Conservation (phyloP, 2,797 vertebrate species). For the Lutjanus argentimaculatus region DNA sequence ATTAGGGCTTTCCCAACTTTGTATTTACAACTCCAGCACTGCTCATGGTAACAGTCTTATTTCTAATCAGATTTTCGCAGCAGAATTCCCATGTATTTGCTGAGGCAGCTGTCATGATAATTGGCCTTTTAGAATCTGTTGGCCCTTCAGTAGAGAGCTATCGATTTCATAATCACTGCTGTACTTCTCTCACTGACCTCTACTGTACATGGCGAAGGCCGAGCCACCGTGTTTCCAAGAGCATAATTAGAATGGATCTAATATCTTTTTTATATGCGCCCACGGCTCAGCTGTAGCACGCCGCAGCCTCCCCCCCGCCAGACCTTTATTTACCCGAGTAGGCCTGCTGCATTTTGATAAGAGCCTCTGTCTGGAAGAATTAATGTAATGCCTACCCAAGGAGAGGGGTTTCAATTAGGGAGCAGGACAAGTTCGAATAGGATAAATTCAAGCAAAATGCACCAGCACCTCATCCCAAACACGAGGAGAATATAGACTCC, state of each 20-base stretch:
- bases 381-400: slow-evolving; percentile 81
- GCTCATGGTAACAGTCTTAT: neutral
- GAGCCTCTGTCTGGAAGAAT: slow-evolving; percentile 86
- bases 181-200: slow-evolving; percentile 60
- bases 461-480: slow-evolving; percentile 24
- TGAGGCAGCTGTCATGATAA: slow-evolving; percentile 54
- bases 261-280: slow-evolving; percentile 65
- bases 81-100: slow-evolving; percentile 19
- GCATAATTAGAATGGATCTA: slow-evolving; percentile 66
- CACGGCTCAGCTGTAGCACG: slow-evolving; percentile 59
- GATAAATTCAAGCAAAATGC: slow-evolving; percentile 63
- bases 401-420: slow-evolving; percentile 81
- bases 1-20: neutral
- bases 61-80: slow-evolving; percentile 13
- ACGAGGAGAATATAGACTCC: slow-evolving; percentile 45
- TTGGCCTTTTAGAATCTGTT: slow-evolving; percentile 50
- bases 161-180: slow-evolving; percentile 69
- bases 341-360: slow-evolving; percentile 89
- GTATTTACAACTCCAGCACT: neutral
- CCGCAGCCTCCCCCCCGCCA: slow-evolving; percentile 52
- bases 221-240: slow-evolving; percentile 36
- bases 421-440: slow-evolving; percentile 54
- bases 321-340: slow-evolving; percentile 84
- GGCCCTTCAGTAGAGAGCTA: slow-evolving; percentile 45
- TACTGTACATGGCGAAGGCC: slow-evolving; percentile 45